phyloP scores from a whole-genome alignment of 1,140 invertebrate species.

The Galendromus occidentalis region DNA sequence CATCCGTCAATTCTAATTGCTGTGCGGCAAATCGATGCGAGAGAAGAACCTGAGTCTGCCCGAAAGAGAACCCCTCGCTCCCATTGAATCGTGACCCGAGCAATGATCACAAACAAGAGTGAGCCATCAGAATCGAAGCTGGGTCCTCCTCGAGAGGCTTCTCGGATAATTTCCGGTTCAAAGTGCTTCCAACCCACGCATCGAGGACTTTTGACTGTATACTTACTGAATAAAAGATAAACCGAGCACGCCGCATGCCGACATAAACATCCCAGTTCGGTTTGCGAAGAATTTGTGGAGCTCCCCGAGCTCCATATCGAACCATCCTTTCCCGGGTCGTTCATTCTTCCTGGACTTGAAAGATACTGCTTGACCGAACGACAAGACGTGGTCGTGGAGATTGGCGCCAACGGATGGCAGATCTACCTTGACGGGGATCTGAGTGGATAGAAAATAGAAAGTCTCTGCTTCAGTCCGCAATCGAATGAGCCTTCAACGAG shows the following conservation, averaged over 20 bases:
- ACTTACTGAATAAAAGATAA: background rate
- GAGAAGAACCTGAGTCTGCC: too few relatives aligned
- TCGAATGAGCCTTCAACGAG: background rate
- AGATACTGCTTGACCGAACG: background rate
- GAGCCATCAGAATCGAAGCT: too few relatives aligned
- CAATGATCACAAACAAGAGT: too few relatives aligned
- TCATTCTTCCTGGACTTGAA: background rate
- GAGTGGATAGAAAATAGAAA: background rate
- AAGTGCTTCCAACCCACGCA: too few relatives aligned
- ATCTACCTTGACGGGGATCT: conserved; percentile 17
- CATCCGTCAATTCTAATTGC: too few relatives aligned
- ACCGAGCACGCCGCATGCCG: background rate
- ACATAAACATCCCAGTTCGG: background rate
- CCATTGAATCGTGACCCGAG: too few relatives aligned
- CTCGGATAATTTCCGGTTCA: too few relatives aligned
- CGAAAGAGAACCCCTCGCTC: too few relatives aligned
- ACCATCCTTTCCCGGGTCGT: background rate
- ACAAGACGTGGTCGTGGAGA: conserved; percentile 27
- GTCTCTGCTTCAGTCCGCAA: background rate
- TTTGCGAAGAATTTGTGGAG: background rate
- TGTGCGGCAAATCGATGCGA: too few relatives aligned
- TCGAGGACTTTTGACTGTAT: too few relatives aligned
- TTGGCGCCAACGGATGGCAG: conserved; percentile 32
- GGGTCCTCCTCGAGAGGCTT: too few relatives aligned
- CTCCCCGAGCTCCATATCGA: background rate